Evolutionary conservation across 2,797 vertebrate species (phyloP), one percentile per base, ranked within the genome.

Genomic region (Anguilla obscura): DNA sequence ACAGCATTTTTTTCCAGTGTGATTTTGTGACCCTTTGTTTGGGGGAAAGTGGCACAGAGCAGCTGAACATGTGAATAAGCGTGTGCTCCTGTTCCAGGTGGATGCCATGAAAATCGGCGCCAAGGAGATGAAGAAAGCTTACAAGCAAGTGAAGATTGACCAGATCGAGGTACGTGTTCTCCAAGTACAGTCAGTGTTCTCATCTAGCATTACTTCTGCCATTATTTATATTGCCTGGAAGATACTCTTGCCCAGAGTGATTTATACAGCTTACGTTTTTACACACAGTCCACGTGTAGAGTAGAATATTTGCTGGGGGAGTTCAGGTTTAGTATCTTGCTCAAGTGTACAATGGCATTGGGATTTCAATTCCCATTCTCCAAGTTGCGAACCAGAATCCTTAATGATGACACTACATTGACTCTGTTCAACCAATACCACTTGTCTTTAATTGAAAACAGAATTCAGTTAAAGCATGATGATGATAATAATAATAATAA

Each of bases 71-170:
- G 76, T 18, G 76, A 45, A 45, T 16, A 24, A 5, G 18, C 12
- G n/a, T 54, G 33, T 33, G 8, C 40, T 7, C 88, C 16, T 89
- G 3, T 93, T 91, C 86, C 92, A 99, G 99, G 98, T 99, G 89
- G 99, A 99, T 86, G 98, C 99, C 92, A 99, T 99, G 99, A 99
- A 99, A 96, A 95, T 97, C 58, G 98, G 99, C 3, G 98, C 98
- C 69, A 99, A 99, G 91, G 98, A 99, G 95, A 99, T 99, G 98
- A 99, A 99, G 92, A 99, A 96, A 88, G 98, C 98, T 60, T 99
- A 99, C 91, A 99, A 98, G 91, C 95, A 99, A 89, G 98, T 99
- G 88, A 99, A 98, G 94, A 95, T 99, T 0, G 98, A 99, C 94
- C 97, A 99, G 88, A 99, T 99, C 69, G 99, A 99, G 93, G 98